Evolutionary conservation across 2,888 invertebrate species (phyloP), one percentile per base, ranked within the genome.

Genomic region (Hypomecis punctinalis): DNA sequence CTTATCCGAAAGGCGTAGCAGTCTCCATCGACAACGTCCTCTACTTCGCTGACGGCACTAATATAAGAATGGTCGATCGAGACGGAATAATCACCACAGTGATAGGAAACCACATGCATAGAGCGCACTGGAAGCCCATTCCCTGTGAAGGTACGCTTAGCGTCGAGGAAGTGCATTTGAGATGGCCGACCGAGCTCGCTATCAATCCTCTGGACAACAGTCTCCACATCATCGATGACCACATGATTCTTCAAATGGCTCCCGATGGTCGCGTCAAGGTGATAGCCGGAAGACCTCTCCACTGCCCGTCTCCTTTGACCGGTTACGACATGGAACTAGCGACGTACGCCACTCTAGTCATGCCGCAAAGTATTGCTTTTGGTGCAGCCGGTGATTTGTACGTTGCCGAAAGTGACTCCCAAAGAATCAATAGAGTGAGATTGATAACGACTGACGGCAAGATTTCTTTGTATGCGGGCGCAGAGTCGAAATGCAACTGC

Each of bases 121-220:
- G 98, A 80, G 96, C 97, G 0, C 98, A 98, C 83, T 98, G 98
- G 97, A 98, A 97, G 81, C 98, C 98, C 0, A 96, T 98, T 57
- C 98, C 98, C 0, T 98, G 98, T 79, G 97, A 97, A 85, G 98
- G 98, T 23, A 98, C 98, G 0, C 85, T 98, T 0, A 97, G 97
- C 79, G 95, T 98, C n/a, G 97, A 98, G 83, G 98, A 98, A 89
- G 98, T 98, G 59, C 98, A 98, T 81, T 91, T 99, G 57, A 94
- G 98, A 60, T 99, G 99, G 99, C 99, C 99, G 0, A 99, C 99
- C 0, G 98, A 98, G 82, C 91, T 99, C 11, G 96, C 98, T 0
- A 97, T 99, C 40, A 98, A 98, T 86, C 99, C 99, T 0, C 90
- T 99, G 59, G 99, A 99, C 83, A 98, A 98, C 84, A 97, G 98